Percentiles rank a stretch among this genome's conserved stretches.
Evolutionary conservation across 2,888 invertebrate genomes (phyloP).

Genomic region (Camptogramma bilineatum): DNA sequence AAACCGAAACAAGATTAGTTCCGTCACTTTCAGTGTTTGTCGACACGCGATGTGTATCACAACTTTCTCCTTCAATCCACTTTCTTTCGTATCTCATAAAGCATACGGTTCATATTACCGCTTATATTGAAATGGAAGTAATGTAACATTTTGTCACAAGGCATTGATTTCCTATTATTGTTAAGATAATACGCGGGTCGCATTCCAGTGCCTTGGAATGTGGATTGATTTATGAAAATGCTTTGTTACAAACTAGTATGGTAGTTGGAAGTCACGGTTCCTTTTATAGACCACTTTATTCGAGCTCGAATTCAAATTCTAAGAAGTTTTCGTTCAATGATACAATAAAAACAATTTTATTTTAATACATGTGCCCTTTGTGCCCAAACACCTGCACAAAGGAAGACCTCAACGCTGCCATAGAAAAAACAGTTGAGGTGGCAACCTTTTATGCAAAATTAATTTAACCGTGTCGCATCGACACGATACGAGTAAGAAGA

Average conservation of each 20-base stretch:
- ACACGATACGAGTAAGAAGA: no score
- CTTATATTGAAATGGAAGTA: conserved; percentile 6
- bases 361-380: background rate
- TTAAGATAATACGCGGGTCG: conserved; percentile 35
- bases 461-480: no score
- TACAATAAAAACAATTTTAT: background rate
- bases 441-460: no score
- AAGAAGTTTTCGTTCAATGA: background rate
- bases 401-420: no score
- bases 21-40: conserved; percentile 38
- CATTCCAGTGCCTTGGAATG: conserved; percentile 44
- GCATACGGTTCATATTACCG: conserved; percentile 16
- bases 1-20: conserved; percentile 38
- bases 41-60: conserved; percentile 42
- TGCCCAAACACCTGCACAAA: no score
- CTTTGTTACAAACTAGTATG: conserved; percentile 25
- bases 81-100: background rate
- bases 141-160: conserved; percentile 35
- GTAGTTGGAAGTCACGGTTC: conserved; percentile 1
- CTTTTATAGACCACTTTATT: conserved; percentile 3
- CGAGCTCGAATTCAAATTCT: background rate
- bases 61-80: background rate
- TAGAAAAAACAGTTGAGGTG: no score
- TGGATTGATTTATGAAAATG: conserved; percentile 41
- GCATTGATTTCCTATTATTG: conserved; percentile 45